These are phyloP conservation scores for Loxodonta africana DNA, from an alignment of 2,113 vertebrate genomes.

Conservation along the genomic window DNA sequence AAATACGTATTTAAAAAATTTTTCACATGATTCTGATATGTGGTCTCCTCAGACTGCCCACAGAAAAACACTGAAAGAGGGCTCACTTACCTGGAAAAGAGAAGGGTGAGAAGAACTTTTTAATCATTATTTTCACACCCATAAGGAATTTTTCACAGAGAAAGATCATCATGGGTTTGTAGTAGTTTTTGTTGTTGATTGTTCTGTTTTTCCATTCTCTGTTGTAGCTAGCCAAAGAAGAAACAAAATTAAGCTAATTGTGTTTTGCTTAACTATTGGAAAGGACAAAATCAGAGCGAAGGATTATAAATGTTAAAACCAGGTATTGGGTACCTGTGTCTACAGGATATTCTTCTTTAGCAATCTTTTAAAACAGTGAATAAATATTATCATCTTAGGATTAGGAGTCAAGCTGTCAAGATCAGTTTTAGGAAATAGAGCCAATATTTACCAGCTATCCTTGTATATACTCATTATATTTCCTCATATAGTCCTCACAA, in stretches of 20 bases:
- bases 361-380: not conserved
- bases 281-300: not conserved
- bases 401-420: not conserved
- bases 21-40: not conserved
- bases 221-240: not conserved
- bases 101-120: not conserved
- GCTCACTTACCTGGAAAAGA: not conserved
- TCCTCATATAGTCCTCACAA: not conserved
- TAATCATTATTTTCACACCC: not conserved
- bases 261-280: not conserved
- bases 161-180: not conserved
- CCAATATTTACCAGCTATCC: not conserved
- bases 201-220: not conserved
- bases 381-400: not conserved
- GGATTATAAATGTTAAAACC: not conserved
- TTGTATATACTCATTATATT: not conserved
- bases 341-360: not conserved
- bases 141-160: not conserved
- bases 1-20: not conserved
- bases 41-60: not conserved
- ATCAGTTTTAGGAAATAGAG: not conserved
- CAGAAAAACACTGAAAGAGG: not conserved
- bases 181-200: no score
- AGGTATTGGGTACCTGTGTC: not conserved
- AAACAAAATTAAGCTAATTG: not conserved